These are phyloP conservation scores for Tiliacea citrago DNA, from an alignment of 2,888 invertebrate genomes.

Conservation along the genomic window DNA sequence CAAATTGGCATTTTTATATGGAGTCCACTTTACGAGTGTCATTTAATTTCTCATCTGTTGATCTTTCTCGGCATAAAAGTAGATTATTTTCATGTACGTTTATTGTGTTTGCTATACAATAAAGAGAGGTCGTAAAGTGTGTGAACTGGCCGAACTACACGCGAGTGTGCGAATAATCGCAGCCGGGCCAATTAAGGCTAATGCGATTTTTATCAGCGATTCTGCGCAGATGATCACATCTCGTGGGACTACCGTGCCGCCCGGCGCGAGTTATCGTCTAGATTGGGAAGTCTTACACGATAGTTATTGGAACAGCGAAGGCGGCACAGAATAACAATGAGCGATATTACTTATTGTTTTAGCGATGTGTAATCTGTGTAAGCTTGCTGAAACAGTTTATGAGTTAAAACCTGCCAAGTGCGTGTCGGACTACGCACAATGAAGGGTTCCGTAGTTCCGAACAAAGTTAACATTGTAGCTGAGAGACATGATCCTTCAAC, in stretches of 20 bases:
- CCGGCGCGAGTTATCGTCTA: conserved; percentile 51
- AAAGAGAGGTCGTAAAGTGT: conserved; percentile 57
- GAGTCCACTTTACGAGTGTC: conserved; percentile 38
- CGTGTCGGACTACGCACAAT: no score
- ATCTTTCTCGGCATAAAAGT: conserved; percentile 52
- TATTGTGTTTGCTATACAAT: conserved; percentile 58
- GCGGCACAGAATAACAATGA: conserved; percentile 39
- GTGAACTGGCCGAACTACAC: conserved; percentile 40
- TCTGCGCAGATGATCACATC: conserved; percentile 58
- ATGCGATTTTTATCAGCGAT: conserved; percentile 75
- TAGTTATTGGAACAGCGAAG: conserved; percentile 38
- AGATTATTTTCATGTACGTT: conserved; percentile 59
- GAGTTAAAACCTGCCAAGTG: no score
- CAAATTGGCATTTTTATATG: conserved; percentile 38
- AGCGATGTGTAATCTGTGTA: conserved; percentile 7
- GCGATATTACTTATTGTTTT: conserved; percentile 32
- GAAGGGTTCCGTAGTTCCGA: no score
- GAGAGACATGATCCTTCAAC: no score
- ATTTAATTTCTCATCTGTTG: conserved; percentile 62
- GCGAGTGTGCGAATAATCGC: conserved; percentile 61
- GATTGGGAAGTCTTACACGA: conserved; percentile 58
- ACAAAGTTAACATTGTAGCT: no score
- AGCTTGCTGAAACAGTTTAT: background rate
- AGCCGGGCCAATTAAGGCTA: conserved; percentile 70
- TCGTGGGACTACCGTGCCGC: conserved; percentile 53